These are phyloP conservation scores for Carapus acus DNA, from an alignment of 2,797 vertebrate species.

Conservation along the genomic window DNA sequence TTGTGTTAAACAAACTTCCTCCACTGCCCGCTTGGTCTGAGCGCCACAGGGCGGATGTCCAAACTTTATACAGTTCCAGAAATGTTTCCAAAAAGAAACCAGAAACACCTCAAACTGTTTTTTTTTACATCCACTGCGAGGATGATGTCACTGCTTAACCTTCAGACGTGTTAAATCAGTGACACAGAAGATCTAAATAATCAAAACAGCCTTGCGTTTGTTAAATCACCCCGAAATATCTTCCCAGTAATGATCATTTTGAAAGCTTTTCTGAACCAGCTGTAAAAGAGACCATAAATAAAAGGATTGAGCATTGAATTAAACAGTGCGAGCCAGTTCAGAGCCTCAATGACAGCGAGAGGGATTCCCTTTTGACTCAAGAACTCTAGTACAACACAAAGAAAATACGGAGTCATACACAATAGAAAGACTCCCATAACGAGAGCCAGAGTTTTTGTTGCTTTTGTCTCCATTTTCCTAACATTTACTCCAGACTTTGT, in stretches of 20 bases:
- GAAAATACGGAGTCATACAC: too few relatives aligned
- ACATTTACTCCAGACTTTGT: conserved; percentile 35
- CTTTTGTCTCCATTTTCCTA: conserved; percentile 72
- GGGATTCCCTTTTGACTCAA: not conserved
- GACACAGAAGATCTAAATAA: too few relatives aligned
- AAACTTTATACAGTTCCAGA: too few relatives aligned
- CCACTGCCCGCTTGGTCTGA: too few relatives aligned
- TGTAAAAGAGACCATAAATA: conserved; percentile 33
- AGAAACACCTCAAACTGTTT: too few relatives aligned
- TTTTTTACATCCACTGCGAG: too few relatives aligned
- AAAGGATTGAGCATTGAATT: conserved; percentile 55
- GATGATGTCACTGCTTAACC: too few relatives aligned
- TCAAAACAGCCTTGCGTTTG: not conserved
- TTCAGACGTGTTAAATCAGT: too few relatives aligned
- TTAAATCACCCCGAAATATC: not conserved
- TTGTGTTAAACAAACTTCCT: too few relatives aligned
- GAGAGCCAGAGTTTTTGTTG: conserved; percentile 73
- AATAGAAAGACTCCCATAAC: too few relatives aligned
- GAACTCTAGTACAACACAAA: conserved; percentile 1
- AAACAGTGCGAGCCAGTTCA: conserved; percentile 27
- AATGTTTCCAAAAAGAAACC: too few relatives aligned
- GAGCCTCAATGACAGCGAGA: conserved; percentile 19
- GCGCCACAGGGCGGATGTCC: too few relatives aligned
- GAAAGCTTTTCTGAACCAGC: conserved; percentile 26
- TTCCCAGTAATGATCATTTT: not conserved